Evolutionary conservation across 2,888 invertebrate species (phyloP), one percentile per base, ranked within the genome.

Genomic region (Maniola hyperantus): DNA sequence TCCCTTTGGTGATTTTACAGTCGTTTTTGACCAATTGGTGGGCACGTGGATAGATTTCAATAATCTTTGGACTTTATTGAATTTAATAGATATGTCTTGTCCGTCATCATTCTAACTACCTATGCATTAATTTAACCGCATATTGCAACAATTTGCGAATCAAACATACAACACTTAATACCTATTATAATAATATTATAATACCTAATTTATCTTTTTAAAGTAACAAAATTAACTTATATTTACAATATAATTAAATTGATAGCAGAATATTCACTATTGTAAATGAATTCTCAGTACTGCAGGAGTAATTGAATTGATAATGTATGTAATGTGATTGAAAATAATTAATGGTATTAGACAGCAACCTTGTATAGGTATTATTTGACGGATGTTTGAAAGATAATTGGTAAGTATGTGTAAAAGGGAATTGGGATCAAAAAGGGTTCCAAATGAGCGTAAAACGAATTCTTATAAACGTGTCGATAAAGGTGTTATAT

Each of bases 141-240:
- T 85, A 89, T 90, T 91, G 91, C 85, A 90, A 89, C 89, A 91
- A 90, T 88, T 81, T 88, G 89, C 92, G 89, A 86, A 85, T 89
- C 89, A 91, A 91, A 90, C 91, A 89, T 91, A 91, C 91, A 92
- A 91, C 91, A 92, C 92, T 91, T 92, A 92, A 79, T 77, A 83
- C 76, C 88, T 91, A 91, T 80, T 89, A 89, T 57, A 42, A 89
- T 89, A 90, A 85, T 89, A 90, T 85, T 88, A 91, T 90, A 90
- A 89, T 91, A 91, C 89, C 91, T 91, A 91, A 89, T 89, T n/a
- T 90, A 88, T 83, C 83, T 51, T 87, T 89, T 89, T 87, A 90
- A 90, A 89, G 89, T 91, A 92, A 92, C 91, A 91, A 91, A 90
- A 90, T 92, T 92, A 92, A 91, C 91, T 91, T 91, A 92, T 92